These are phyloP conservation scores for Hemichromis elongatus DNA, from an alignment of 2,113 vertebrate genomes.

Conservation along the genomic window DNA sequence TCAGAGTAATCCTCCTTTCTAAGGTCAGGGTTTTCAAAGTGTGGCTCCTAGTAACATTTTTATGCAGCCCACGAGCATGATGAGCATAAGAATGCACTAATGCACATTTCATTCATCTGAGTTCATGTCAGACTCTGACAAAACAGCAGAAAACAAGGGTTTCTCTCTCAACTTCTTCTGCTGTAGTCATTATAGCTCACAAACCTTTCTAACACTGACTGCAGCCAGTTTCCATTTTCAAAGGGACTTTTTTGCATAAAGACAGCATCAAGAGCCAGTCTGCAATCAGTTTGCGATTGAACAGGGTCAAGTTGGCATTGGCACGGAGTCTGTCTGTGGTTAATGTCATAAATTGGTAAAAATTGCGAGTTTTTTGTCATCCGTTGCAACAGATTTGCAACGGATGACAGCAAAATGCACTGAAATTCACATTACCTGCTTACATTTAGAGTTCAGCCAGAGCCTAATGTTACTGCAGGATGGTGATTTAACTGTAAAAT, in stretches of 20 bases:
- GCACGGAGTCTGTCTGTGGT: neutral
- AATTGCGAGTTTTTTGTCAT: neutral
- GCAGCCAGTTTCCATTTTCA: neutral
- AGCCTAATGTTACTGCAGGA: neutral
- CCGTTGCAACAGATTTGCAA: neutral
- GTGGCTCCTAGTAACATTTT: neutral
- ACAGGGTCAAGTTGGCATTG: neutral
- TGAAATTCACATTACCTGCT: neutral
- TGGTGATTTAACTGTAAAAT: neutral
- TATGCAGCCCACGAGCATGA: neutral
- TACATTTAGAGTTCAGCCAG: neutral
- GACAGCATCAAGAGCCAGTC: neutral
- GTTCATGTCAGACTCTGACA: neutral
- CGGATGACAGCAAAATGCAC: neutral
- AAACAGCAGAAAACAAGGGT: neutral
- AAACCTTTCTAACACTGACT: neutral
- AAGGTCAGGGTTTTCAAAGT: neutral
- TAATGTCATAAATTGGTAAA: neutral
- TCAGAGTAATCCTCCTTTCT: neutral
- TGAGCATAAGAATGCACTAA: neutral
- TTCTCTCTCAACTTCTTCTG: neutral
- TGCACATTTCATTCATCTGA: neutral
- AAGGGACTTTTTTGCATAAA: neutral
- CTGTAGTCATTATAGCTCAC: neutral
- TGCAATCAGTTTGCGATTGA: neutral